A percentile compares a stretch with the other conserved stretches of the same genome.
Conservation (phyloP, 2,113 vertebrate species). For the Gopherus evgoodei region DNA sequence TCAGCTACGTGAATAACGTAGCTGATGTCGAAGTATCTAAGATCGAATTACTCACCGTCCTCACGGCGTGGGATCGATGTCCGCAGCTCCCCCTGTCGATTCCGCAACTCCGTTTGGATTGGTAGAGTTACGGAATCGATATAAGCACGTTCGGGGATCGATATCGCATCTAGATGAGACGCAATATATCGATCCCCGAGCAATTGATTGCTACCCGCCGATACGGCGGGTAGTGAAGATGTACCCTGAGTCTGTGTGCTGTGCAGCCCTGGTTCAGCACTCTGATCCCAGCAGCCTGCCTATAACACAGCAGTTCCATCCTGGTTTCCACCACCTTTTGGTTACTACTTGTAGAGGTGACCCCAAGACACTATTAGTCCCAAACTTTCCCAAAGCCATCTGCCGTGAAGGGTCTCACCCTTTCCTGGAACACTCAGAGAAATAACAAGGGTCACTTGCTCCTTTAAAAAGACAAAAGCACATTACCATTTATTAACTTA, state of each 20-base stretch:
- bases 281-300: background rate
- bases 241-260: background rate
- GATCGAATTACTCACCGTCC: no score
- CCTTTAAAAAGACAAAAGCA: background rate
- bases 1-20: no score
- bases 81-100: no score
- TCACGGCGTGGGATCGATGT: no score
- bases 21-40: no score
- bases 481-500: background rate
- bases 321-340: background rate
- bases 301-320: background rate
- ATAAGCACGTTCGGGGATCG: no score
- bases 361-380: background rate
- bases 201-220: no score
- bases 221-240: no score
- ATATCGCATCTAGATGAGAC: no score
- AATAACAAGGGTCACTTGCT: background rate
- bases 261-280: background rate
- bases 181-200: no score
- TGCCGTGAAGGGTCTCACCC: background rate
- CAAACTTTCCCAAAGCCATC: background rate
- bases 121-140: no score
- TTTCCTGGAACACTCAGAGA: background rate
- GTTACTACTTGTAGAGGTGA: background rate
- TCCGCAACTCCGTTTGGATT: no score